Base-by-base conservation (phyloP, 2,113 vertebrate genomes). In the Atlantisia rogersi region DNA sequence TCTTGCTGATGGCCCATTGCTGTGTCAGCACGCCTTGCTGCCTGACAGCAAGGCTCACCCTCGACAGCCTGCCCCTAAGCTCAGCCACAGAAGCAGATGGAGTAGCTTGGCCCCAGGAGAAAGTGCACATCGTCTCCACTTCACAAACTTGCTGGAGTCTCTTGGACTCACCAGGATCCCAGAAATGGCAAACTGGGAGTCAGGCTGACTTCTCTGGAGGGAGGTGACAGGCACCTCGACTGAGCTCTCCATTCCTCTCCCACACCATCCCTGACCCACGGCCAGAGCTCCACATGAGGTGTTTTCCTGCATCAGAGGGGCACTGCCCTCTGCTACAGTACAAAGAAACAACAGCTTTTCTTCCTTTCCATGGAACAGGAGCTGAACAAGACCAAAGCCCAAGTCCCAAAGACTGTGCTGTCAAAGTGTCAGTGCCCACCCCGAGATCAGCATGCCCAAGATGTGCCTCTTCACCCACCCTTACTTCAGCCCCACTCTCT, bases 11-110 rank as follows among this genome's bases (percentile, higher is more conserved):
- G 52, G 55, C 29, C 5, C 5, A 0, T 4, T 12, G 19, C 35
- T 24, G 3, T 13, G 35, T 24, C 53, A 28, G 28, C 1, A 1
- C 5, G 32, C 48, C 60, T 4, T 5, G 12, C 4, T 60, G 84
- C 78, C 78, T 1, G 1, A 12, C 46, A 18, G 62, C 21, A 10
- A 21, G 6, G 53, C 14, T 62, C 16, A 26, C 40, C 70, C 37
- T 5, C 5, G 0, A 9, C 42, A 69, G 22, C 42, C 5, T 0
- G 2, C 21, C 24, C 69, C 40, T 5, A 1, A 3, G 55, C 5
- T 15, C 56, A 48, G 1, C 80, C 40, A n/a, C 35, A 59, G 64
- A n/a, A 86, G 15, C 20, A 78, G 73, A 63, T 0, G 19, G 46
- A 75, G 52, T 2, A 35, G 52, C 22, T 12, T 10, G 2, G 29